Base-by-base conservation (phyloP, 2,888 invertebrate genomes). In the Rhodophaea formosa region DNA sequence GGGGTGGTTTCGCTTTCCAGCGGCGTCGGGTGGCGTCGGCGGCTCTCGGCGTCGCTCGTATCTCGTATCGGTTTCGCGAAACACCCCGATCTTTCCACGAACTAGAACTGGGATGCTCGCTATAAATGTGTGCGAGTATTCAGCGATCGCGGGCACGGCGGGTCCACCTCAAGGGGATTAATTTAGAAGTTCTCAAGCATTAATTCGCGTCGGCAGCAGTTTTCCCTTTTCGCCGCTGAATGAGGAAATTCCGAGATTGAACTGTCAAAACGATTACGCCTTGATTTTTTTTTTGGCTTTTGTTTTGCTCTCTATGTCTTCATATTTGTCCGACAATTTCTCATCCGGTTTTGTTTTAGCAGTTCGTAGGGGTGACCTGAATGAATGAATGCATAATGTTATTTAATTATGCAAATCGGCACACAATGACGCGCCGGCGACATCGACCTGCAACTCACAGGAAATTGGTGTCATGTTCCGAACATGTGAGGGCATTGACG, bases 381-480 rank as follows among this genome's bases (percentile, higher is more conserved):
- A 75, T 78, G 79, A 84, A 82, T 82, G 80, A 82, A 86, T 88
- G 86, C 82, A 87, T 87, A 86, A 86, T 88, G 74, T 80, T 83
- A 84, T 84, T 86, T 82, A 87, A 86, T 88, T 87, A 89, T 88
- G 88, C 80, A 84, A 88, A 89, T 88, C 70, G 68, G 68, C 65
- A 74, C 74, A 78, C 78, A 79, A 79, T 80, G 82, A 82, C 73
- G 80, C 78, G 75, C 79, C 68, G 69, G 73, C 75, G 79, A 73
- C 75, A 72, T 70, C 82, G 84, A 80, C 80, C 75, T 77, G 79
- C 72, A 70, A 71, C 66, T 69, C 67, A 66, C 86, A 85, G 85
- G 86, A 86, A 83, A 84, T 83, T 78, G 81, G 83, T 81, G 82
- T 86, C 84, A 76, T 73, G 75, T 82, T 82, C 68, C 74, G 68